Percentiles rank a stretch among this genome's conserved stretches.
phyloP scores from a whole-genome alignment of 2,888 invertebrate species.

The Argyresthia albistria region DNA sequence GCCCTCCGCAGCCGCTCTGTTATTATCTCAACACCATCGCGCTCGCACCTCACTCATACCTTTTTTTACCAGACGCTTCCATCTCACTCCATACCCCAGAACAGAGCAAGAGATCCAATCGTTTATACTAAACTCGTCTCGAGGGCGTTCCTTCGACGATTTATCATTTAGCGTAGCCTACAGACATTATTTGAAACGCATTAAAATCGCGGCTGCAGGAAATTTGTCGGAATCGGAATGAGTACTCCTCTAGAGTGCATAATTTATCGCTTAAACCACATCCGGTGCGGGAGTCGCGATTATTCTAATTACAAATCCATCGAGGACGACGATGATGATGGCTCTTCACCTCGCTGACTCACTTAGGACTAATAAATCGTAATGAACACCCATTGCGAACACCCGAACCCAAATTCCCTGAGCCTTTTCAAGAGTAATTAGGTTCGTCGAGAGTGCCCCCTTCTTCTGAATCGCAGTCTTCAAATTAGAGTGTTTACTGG shows the following conservation, averaged over 20 bases:
- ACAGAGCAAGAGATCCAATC: conserved; percentile 41
- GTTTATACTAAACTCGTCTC: conserved; percentile 56
- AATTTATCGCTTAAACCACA: conserved; percentile 63
- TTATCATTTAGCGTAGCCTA: conserved; percentile 71
- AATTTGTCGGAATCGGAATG: conserved; percentile 71
- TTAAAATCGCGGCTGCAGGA: conserved; percentile 68
- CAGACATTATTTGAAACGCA: conserved; percentile 72
- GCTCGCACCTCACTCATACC: conserved; percentile 60
- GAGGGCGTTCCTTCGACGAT: conserved; percentile 65
- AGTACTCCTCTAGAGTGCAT: conserved; percentile 63
- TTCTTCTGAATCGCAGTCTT: too few species aligned
- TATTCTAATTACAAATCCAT: conserved; percentile 59
- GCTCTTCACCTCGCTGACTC: too few species aligned
- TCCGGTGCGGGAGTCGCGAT: conserved; percentile 45
- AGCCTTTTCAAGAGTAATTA: too few species aligned
- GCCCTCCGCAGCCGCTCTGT: conserved; percentile 50
- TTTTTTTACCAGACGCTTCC: conserved; percentile 58
- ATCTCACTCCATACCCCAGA: conserved; percentile 41
- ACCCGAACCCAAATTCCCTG: too few species aligned
- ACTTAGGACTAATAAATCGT: too few species aligned
- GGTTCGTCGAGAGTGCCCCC: too few species aligned
- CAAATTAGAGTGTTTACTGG: too few species aligned
- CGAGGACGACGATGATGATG: conserved; percentile 18
- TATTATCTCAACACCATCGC: conserved; percentile 72
- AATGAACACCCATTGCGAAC: too few species aligned